Percentiles rank a stretch among this genome's conserved stretches.
Evolutionary conservation across 2,113 vertebrate species (phyloP).

Genomic region (Lasiurus borealis): DNA sequence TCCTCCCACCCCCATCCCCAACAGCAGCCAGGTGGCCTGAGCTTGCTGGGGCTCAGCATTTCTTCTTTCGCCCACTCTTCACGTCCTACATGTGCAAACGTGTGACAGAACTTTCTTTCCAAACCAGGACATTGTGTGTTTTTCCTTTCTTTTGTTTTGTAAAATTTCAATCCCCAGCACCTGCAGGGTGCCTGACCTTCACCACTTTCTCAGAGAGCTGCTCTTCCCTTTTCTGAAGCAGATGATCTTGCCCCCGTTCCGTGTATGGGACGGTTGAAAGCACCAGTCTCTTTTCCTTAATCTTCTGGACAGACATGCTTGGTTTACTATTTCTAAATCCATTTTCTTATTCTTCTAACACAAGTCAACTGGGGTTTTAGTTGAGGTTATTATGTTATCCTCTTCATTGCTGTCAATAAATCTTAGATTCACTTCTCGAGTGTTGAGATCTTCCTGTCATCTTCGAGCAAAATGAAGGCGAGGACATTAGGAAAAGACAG

Average conservation of each 20-base stretch:
- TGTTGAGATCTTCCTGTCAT: background rate
- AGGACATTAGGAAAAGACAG: background rate
- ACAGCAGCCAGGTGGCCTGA: background rate
- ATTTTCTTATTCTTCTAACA: background rate
- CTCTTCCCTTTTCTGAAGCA: background rate
- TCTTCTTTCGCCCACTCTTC: background rate
- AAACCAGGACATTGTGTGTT: background rate
- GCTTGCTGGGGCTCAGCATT: background rate
- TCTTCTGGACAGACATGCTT: background rate
- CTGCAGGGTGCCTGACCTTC: background rate
- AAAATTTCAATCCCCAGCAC: background rate
- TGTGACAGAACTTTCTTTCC: background rate
- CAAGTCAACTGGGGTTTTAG: background rate
- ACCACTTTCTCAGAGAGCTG: conserved; percentile 2
- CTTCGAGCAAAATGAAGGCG: background rate
- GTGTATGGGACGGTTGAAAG: background rate
- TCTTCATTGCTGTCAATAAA: background rate
- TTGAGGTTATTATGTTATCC: background rate
- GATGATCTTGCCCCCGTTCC: background rate
- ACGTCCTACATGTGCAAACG: background rate
- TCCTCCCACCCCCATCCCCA: background rate
- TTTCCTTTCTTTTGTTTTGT: conserved; percentile 4
- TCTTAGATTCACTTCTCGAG: background rate
- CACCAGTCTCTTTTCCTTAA: background rate
- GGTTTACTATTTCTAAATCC: background rate